A percentile compares a stretch with the other conserved stretches of the same genome.
Conservation (phyloP, 2,113 vertebrate species). For the Zeus faber region DNA sequence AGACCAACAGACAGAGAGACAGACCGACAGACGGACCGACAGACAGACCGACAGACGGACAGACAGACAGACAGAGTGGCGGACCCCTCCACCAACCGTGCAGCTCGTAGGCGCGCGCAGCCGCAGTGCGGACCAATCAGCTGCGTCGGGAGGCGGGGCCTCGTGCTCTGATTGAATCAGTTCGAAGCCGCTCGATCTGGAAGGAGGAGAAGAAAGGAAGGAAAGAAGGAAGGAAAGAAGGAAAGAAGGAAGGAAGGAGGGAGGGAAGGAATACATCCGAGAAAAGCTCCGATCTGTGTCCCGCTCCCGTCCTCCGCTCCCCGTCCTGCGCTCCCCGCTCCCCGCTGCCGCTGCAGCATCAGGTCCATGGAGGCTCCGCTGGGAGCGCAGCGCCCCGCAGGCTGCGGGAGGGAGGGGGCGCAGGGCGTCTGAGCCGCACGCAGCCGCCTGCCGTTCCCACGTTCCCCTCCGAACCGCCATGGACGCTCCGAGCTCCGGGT, state of each 20-base stretch:
- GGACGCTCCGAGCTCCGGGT: too few species aligned
- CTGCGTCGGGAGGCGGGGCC: constrained; percentile 40
- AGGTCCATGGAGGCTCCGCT: too few species aligned
- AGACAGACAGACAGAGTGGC: not conserved
- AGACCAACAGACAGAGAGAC: too few species aligned
- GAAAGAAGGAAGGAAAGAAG: constrained; percentile 24
- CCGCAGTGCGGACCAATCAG: constrained; percentile 47
- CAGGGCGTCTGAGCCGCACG: not conserved
- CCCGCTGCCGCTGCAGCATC: too few species aligned
- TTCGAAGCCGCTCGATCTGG: constrained; percentile 57
- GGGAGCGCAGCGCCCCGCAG: too few species aligned
- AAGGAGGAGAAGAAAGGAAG: constrained; percentile 42
- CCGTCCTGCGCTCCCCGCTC: too few species aligned
- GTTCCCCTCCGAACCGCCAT: too few species aligned
- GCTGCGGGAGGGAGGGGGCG: not conserved
- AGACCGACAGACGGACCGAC: too few species aligned
- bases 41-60: not conserved
- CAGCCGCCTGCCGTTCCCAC: not conserved
- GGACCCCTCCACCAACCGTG: constrained; percentile 44
- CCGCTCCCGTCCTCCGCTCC: too few species aligned
- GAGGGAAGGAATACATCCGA: constrained; percentile 9
- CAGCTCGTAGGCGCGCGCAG: not conserved
- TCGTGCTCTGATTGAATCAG: constrained; percentile 51
- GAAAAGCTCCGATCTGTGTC: not conserved
- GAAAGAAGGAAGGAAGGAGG: constrained; percentile 43